A percentile compares a stretch with the other conserved stretches of the same genome.
These are phyloP conservation scores for Oophaga sylvatica DNA, from an alignment of 2,797 vertebrate genomes.

Conservation along the genomic window DNA sequence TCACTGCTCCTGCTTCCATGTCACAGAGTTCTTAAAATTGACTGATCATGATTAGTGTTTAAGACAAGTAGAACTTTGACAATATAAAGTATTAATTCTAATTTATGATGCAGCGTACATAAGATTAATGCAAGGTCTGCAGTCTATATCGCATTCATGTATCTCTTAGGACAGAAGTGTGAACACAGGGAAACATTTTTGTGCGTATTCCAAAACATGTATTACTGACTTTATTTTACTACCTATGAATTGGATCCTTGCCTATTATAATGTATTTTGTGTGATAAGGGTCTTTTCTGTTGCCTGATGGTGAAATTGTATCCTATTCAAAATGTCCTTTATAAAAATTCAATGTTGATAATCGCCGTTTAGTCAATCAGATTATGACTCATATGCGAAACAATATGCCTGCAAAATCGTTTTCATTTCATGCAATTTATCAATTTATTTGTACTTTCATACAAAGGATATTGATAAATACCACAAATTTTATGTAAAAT, in stretches of 20 bases:
- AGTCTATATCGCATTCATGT: neutral
- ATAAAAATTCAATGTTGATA: neutral
- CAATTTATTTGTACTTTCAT: no score
- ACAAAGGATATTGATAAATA: no score
- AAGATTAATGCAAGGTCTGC: neutral
- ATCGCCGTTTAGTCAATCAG: neutral
- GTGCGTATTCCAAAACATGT: neutral
- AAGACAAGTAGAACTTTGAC: neutral
- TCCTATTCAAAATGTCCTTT: fast-evolving
- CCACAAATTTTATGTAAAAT: no score
- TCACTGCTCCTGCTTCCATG: neutral
- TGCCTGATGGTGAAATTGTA: neutral
- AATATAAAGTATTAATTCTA: neutral
- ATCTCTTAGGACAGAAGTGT: neutral
- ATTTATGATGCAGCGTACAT: neutral
- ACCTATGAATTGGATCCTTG: neutral
- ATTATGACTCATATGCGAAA: neutral
- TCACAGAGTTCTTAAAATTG: neutral
- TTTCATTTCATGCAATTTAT: neutral
- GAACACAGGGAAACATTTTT: neutral
- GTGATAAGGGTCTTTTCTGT: neutral
- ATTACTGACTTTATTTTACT: neutral
- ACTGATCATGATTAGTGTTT: neutral
- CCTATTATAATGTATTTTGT: neutral
- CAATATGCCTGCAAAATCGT: neutral